Evolutionary conservation across 1,140 invertebrate species (phyloP).

Genomic region (Batillaria attramentaria): DNA sequence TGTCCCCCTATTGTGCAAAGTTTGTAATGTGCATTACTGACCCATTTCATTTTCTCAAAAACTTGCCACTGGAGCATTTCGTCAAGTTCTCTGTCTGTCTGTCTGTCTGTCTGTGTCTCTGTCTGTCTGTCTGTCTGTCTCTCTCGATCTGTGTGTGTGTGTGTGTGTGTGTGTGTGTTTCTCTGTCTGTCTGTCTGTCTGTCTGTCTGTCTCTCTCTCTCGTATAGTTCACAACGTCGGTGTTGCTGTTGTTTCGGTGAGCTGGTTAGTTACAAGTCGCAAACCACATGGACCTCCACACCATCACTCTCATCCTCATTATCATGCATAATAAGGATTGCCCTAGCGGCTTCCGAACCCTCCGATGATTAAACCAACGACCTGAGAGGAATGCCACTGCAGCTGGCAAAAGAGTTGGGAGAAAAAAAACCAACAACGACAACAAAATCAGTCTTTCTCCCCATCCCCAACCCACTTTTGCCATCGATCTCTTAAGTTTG

Average conservation of each 20-base stretch:
- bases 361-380: too few relatives aligned
- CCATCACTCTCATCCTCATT: neutral
- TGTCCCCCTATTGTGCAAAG: too few relatives aligned
- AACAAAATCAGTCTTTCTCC: neutral
- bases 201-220: neutral
- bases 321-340: neutral
- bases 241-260: neutral
- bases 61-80: neutral
- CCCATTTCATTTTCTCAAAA: neutral
- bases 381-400: neutral
- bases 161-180: slow-evolving; percentile 2
- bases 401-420: neutral
- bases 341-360: too few relatives aligned
- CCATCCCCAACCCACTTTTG: neutral
- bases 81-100: too few relatives aligned
- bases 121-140: too few relatives aligned
- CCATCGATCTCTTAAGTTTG: neutral
- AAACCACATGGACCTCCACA: neutral
- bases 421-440: neutral
- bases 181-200: neutral
- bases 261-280: neutral
- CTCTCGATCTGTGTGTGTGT: slow-evolving; percentile 6
- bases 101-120: too few relatives aligned
- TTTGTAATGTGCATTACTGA: too few relatives aligned
- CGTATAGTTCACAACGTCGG: neutral